Evolutionary conservation across 2,888 invertebrate genomes (phyloP), one percentile per base, ranked within the genome.

Genomic region (Euclidia mi): DNA sequence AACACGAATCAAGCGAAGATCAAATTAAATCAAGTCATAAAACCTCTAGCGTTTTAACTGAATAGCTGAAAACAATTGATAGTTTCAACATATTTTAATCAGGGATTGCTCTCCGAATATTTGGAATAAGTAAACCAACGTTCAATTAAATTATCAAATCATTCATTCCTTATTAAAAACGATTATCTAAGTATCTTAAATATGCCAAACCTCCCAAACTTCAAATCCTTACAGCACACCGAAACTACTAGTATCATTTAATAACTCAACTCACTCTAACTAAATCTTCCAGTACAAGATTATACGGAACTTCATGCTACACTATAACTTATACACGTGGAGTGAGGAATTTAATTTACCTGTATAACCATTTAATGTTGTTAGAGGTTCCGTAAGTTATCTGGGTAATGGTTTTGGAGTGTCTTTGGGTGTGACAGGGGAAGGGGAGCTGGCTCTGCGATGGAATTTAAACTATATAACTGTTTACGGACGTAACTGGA

Each of bases 311-410:
- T 59, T 43, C 17, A 44, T 40, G 38, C 25, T 31, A 38, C 38
- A 11, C 25, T 37, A 34, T 14, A 40, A 32, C 11, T 52, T 35
- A 35, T 47, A 35, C 29, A 32, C 42, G 20, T 20, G 32, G 12
- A 34, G 43, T 17, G 38, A 44, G 48, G 65, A 76, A 71, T 76
- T 76, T 76, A 71, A 73, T 76, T 71, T 71, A 68, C 63, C 50
- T 40, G 38, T 51, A 45, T 73, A 60, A 65, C 61, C 51, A 38
- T 47, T 55, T 44, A 62, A 71, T 57, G 65, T 71, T 62, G 64
- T 74, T 71, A 68, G 52, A 50, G 56, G 57, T 62, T 59, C 45
- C 55, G 70, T 69, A 60, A 72, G 45, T 73, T 73, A 69, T 63
- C 52, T 53, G 20, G 41, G 65, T 73, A 71, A 71, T 59, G 71